A percentile compares a stretch with the other conserved stretches of the same genome.
Conservation (phyloP, 1,140 invertebrate genomes). For the Camponotus vicinus region DNA sequence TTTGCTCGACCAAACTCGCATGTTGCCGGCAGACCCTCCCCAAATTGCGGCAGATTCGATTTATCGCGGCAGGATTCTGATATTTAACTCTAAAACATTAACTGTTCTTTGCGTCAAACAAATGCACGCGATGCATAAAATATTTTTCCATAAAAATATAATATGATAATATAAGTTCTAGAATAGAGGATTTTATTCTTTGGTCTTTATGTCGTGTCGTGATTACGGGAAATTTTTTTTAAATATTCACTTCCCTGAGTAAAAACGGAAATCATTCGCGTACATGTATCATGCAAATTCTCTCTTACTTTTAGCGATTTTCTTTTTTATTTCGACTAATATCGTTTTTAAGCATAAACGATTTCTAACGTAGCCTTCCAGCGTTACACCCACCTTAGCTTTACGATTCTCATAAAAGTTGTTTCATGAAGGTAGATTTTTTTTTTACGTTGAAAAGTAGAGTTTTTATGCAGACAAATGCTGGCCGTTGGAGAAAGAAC, state of each 20-base stretch:
- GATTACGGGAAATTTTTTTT: not conserved
- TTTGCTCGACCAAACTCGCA: constrained; percentile 30
- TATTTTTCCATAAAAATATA: constrained; percentile 22
- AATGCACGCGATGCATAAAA: not conserved
- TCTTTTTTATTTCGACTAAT: not conserved
- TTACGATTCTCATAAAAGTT: constrained; percentile 53
- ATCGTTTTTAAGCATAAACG: constrained; percentile 8
- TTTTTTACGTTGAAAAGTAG: constrained; percentile 43
- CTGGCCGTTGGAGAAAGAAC: constrained; percentile 10
- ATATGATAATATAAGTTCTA: not conserved
- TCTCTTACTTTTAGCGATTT: constrained; percentile 18
- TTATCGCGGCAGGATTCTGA: constrained; percentile 9
- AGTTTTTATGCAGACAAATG: constrained; percentile 51
- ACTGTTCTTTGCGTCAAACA: not conserved
- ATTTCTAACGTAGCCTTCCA: not conserved
- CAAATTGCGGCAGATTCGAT: constrained; percentile 28
- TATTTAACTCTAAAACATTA: constrained; percentile 6
- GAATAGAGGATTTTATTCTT: not conserved
- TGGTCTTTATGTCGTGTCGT: too few relatives aligned
- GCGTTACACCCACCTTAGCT: not conserved
- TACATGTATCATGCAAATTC: not conserved
- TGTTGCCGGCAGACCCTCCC: not conserved
- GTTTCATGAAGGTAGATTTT: not conserved
- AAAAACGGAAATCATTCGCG: not conserved
- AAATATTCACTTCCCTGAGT: not conserved